Evolutionary conservation across 2,113 vertebrate species (phyloP), one percentile per base, ranked within the genome.

Genomic region (Progne subis): DNA sequence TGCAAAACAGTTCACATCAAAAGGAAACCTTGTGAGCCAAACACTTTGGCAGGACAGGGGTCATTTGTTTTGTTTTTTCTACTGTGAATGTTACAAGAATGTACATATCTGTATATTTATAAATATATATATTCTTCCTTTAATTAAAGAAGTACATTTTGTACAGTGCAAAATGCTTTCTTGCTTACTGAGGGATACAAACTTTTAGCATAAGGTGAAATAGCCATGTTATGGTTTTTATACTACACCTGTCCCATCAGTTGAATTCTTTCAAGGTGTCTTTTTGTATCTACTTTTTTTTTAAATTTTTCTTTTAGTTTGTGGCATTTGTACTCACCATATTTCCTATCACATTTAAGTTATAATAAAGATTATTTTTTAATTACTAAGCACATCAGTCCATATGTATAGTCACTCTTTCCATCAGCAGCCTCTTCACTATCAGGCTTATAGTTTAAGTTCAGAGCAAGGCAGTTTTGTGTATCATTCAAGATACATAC

Each of bases 321-420:
- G 94, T 97, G 96, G 75, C 79, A 96, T 98, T 98, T 98, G 95
- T 98, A 98, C 92, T 97, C 94, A 95, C 96, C 92, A 55, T 90
- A 94, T 96, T 98, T 96, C 98, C 93, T 95, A 97, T 97, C 98
- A 97, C 96, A 95, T 97, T 96, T 98, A 98, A 98, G 98, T 98
- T 98, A 98, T 98, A 99, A 99, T 99, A 99, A 99, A 99, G 97
- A 98, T 98, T 99, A 99, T 99, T 99, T 99, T 99, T 99, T 96
- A 98, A 99, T 98, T 98, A 98, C 97, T 97, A 96, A 86, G 80
- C 78, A 96, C 64, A 76, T n/a, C 56, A 83, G 68, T 92, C 82
- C 47, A 4, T 81, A 90, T 56, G 60, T 77, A 70, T 5, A 81
- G 60, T 90, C 82, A 50, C 64, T 95, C 32, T 21, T 88, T 43